Percentiles rank a stretch among this genome's conserved stretches.
phyloP scores from a whole-genome alignment of 2,888 invertebrate species.

The Podabrus alpinus region DNA sequence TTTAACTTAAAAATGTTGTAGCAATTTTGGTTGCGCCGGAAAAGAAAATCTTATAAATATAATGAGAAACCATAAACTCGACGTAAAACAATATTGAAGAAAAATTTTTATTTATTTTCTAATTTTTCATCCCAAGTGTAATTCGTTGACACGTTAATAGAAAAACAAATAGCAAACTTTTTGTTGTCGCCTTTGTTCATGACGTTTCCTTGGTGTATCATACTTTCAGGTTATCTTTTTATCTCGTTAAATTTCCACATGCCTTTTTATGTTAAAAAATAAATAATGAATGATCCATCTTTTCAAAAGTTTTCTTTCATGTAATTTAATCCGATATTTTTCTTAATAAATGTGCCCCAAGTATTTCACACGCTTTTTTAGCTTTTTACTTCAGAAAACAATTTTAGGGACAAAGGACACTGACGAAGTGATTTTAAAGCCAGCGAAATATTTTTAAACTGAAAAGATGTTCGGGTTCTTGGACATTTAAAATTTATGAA shows the following conservation, averaged over 20 bases:
- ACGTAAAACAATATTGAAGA: neutral
- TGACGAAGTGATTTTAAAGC: neutral
- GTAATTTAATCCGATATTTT: neutral
- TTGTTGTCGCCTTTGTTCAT: neutral
- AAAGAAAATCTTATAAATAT: neutral
- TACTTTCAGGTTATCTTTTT: conserved; percentile 4
- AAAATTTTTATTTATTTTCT: conserved; percentile 14
- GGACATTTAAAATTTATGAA: neutral
- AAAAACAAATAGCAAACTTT: conserved; percentile 10
- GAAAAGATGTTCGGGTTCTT: neutral
- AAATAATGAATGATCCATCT: neutral
- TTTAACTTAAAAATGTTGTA: neutral
- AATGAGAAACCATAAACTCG: neutral
- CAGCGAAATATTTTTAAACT: neutral
- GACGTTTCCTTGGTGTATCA: neutral
- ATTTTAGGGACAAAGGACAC: neutral
- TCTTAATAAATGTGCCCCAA: neutral
- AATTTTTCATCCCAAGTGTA: conserved; percentile 9
- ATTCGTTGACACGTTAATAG: conserved; percentile 7
- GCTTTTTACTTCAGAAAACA: conserved; percentile 1
- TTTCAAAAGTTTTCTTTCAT: neutral
- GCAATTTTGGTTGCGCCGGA: neutral
- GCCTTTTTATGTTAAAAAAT: neutral
- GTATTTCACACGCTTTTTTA: neutral
- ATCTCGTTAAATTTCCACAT: neutral